Base-by-base conservation (phyloP, 2,113 vertebrate species). In the Stigmatopora nigra region DNA sequence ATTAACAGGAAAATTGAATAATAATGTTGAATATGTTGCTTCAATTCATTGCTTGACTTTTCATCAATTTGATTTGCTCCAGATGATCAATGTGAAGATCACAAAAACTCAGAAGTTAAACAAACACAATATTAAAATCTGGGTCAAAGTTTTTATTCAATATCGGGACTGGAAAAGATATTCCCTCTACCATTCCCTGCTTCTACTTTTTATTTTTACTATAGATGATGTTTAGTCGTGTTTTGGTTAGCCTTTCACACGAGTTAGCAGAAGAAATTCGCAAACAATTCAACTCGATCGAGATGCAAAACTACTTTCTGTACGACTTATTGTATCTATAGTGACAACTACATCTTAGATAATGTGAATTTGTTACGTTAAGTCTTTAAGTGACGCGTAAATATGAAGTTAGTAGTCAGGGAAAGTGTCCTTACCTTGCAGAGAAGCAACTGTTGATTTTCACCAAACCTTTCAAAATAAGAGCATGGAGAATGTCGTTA, bases 401-500 rank as follows among this genome's bases (percentile, higher is more conserved):
- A 61, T 44, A 20, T 7, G 10, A 44, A n/a, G 10, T 3, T 60
- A 4, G 10, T 41, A 9, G n/a, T 11, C 20, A 13, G 20, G 14
- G 22, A 56, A 16, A 12, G 38, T 5, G 11, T 8, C 1, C 59
- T 14, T 61, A 78, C 75, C 83, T 48, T 4, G 0, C 4, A 48
- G 55, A 47, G 17, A 11, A 51, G 4, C 9, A 55, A 9, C 63
- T 15, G 69, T 60, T 73, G 51, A 64, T 66, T 0, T 66, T 31
- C 14, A 56, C 17, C 4, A 3, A 7, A 25, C 15, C 20, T 3
- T 83, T 76, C 85, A 82, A 79, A 85, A 77, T 61, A 61, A 61
- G 20, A 22, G 17, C 38, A 41, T 41, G 38, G 7, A 41, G 38
- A 8, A 41, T 31, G 38, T 41, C 38, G 38, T 41, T 10, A 1